Percentiles rank a stretch among this genome's conserved stretches.
phyloP scores from a whole-genome alignment of 2,888 invertebrate genomes.

The Pristionchus maxplancki region DNA sequence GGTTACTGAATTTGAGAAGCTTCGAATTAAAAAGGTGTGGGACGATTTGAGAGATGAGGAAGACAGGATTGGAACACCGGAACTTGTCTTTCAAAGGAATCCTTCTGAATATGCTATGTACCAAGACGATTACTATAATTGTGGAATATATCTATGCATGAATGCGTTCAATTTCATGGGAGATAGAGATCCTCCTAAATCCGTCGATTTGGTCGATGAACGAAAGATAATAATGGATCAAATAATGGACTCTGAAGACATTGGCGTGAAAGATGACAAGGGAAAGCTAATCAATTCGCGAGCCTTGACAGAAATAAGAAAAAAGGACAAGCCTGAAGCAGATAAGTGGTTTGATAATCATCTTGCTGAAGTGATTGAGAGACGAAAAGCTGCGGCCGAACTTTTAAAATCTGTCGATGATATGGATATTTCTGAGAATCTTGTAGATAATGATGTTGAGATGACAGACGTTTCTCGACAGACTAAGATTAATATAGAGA shows the following conservation, averaged over 20 bases:
- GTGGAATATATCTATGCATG: not conserved
- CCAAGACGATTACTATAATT: not conserved
- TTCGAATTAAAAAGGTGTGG: not conserved
- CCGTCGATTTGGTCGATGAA: not conserved
- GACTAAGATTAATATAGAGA: no score
- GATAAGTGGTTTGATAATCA: slow-evolving; percentile 42
- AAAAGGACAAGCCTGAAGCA: not conserved
- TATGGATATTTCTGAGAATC: not conserved
- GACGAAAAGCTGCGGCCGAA: not conserved
- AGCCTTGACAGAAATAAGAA: not conserved
- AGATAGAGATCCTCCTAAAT: no score
- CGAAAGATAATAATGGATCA: not conserved
- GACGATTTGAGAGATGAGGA: slow-evolving; percentile 3
- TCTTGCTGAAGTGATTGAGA: not conserved
- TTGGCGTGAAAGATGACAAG: not conserved
- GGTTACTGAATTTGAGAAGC: not conserved
- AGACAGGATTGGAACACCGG: not conserved
- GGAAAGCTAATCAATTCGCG: not conserved
- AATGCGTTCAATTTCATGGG: not conserved
- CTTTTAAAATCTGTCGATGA: not conserved
- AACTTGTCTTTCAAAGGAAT: not conserved
- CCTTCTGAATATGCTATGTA: not conserved
- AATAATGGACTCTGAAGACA: not conserved
- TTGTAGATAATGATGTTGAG: not conserved
- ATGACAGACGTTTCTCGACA: not conserved